Conservation (phyloP, 1,140 invertebrate genomes). For the Copidosoma floridanum region DNA sequence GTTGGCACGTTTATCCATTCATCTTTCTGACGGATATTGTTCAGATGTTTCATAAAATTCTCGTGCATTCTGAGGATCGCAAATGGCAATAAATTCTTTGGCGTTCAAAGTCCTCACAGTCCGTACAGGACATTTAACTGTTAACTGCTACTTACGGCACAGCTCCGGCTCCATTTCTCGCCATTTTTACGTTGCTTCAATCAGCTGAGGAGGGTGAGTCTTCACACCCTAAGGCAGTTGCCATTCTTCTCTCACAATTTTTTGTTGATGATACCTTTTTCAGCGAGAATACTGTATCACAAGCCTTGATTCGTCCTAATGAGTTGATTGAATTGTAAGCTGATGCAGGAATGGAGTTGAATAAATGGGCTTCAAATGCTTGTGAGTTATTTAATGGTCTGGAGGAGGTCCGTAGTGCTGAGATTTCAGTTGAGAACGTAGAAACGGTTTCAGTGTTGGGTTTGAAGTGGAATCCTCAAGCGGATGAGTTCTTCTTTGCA, state of each 20-base stretch:
- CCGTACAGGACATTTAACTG: constrained; percentile 27
- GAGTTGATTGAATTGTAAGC: background rate
- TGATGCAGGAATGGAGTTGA: background rate
- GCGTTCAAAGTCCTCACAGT: background rate
- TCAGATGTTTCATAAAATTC: too few species aligned
- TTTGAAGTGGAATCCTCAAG: too few species aligned
- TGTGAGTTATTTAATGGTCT: background rate
- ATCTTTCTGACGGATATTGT: too few species aligned
- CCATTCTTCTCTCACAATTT: background rate
- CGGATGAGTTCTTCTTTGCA: too few species aligned
- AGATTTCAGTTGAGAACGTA: too few species aligned
- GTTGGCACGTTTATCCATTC: too few species aligned
- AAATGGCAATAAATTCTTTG: constrained; percentile 43
- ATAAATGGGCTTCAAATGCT: background rate
- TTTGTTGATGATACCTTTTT: background rate
- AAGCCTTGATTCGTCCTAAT: background rate
- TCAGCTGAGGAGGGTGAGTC: background rate
- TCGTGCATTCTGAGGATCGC: constrained; percentile 24
- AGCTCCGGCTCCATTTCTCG: constrained; percentile 33
- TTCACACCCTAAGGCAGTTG: background rate
- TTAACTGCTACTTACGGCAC: constrained; percentile 46
- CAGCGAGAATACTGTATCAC: background rate
- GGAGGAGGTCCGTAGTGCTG: too few species aligned
- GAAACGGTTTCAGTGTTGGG: too few species aligned
- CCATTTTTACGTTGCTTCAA: constrained; percentile 2